Evolutionary conservation across 2,797 vertebrate genomes (phyloP).

Genomic region (Phoebastria nigripes): DNA sequence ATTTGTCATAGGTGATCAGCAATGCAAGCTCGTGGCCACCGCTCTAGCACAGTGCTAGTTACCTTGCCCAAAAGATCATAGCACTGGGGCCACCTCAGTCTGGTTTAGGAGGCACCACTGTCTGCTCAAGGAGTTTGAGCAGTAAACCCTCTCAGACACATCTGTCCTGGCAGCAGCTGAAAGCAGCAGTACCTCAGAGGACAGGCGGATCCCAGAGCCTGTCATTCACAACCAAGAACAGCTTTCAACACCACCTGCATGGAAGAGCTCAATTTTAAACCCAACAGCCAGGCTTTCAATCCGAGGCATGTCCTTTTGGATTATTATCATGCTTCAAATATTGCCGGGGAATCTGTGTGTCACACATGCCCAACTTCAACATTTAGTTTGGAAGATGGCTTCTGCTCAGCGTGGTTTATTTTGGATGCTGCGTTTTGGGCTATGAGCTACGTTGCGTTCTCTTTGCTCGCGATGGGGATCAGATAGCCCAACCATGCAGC

Average conservation of each 20-base stretch:
- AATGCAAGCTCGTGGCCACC: neutral
- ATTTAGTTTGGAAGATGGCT: neutral
- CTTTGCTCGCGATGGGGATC: accelerated
- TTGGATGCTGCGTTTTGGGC: accelerated
- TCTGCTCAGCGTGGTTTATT: neutral
- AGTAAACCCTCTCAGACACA: neutral
- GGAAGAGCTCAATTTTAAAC: neutral
- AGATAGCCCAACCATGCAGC: neutral
- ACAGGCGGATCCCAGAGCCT: accelerated
- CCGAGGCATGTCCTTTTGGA: neutral
- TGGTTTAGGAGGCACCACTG: neutral
- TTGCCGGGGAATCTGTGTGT: neutral
- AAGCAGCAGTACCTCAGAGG: neutral
- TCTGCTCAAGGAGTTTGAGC: neutral
- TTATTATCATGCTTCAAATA: neutral
- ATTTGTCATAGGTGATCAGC: neutral
- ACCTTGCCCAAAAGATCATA: neutral
- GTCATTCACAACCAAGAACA: neutral
- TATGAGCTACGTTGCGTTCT: accelerated
- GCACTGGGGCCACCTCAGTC: neutral
- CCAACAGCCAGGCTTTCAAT: neutral
- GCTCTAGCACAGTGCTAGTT: no score
- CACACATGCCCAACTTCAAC: neutral
- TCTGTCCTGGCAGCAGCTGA: neutral
- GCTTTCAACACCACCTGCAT: neutral